phyloP scores from a whole-genome alignment of 2,888 invertebrate species.

The Siphonodentalium dalli region DNA sequence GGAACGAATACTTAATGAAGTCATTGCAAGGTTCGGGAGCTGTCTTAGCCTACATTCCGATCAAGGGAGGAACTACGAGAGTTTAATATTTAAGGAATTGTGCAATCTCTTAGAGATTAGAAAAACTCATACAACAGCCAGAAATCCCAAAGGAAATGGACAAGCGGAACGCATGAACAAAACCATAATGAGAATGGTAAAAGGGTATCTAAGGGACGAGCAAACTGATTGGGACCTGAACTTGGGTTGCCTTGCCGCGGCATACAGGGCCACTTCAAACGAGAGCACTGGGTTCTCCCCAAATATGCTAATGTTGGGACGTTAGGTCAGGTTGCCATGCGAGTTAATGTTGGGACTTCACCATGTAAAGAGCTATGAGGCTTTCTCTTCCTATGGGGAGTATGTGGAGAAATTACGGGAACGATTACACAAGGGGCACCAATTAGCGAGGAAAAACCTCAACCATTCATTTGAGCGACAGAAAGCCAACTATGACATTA shows the following conservation, averaged over 20 bases:
- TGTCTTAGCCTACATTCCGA: too few species aligned
- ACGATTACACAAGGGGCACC: too few species aligned
- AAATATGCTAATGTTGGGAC: conserved; percentile 4
- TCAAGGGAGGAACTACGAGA: too few species aligned
- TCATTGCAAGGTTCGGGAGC: neutral
- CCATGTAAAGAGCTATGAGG: too few species aligned
- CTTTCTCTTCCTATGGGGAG: too few species aligned
- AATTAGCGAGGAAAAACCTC: too few species aligned
- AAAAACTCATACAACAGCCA: neutral
- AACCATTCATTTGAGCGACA: too few species aligned
- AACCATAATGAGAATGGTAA: neutral
- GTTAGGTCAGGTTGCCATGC: neutral
- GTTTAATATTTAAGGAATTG: too few species aligned
- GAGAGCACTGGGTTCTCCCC: conserved; percentile 1
- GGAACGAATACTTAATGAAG: neutral
- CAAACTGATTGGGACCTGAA: conserved; percentile 1
- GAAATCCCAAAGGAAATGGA: neutral
- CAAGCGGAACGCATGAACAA: neutral
- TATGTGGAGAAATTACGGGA: too few species aligned
- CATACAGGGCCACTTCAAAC: neutral
- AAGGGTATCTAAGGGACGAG: neutral
- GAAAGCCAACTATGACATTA: too few species aligned
- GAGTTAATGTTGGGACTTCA: conserved; percentile 2
- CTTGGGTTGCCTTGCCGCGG: neutral
- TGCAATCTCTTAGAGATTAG: too few species aligned